A percentile compares a stretch with the other conserved stretches of the same genome.
phyloP scores from a whole-genome alignment of 2,888 invertebrate genomes.

The Sicus ferrugineus region DNA sequence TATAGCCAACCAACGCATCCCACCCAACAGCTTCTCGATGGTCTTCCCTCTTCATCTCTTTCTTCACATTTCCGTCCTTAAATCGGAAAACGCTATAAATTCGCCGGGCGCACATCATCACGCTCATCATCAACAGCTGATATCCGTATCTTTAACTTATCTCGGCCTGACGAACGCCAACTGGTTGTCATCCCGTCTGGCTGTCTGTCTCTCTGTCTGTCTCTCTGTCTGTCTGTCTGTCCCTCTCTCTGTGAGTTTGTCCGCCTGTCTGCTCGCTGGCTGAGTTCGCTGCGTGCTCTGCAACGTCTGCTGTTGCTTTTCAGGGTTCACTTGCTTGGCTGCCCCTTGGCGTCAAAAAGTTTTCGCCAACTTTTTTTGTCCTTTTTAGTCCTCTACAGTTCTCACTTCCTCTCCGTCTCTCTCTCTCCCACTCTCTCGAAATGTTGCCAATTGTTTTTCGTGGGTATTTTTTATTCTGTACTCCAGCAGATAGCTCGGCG shows the following conservation, averaged over 20 bases:
- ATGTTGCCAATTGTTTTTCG: slow-evolving; percentile 44
- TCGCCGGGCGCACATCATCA: slow-evolving; percentile 2
- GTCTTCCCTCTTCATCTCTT: too few relatives aligned
- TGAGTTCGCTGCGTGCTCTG: too few relatives aligned
- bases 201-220: background rate
- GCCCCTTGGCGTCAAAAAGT: slow-evolving; percentile 49
- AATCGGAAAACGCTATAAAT: background rate
- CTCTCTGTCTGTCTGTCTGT: background rate
- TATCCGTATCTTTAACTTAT: background rate
- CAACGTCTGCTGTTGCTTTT: background rate
- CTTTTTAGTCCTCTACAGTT: slow-evolving; percentile 29
- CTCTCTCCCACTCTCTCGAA: slow-evolving; percentile 13
- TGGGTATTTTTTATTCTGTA: slow-evolving; percentile 40
- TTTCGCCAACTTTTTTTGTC: slow-evolving; percentile 42
- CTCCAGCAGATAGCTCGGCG: background rate
- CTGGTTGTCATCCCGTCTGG: background rate
- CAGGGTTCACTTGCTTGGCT: slow-evolving; percentile 14
- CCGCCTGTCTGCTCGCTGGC: background rate
- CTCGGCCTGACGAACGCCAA: background rate
- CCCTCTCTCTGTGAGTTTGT: background rate
- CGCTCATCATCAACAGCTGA: background rate
- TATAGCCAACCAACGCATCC: too few relatives aligned
- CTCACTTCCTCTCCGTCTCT: slow-evolving; percentile 29
- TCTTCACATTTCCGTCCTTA: background rate
- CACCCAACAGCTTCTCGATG: too few relatives aligned